phyloP scores from a whole-genome alignment of 2,888 invertebrate species.

The Mycalesis mineus region DNA sequence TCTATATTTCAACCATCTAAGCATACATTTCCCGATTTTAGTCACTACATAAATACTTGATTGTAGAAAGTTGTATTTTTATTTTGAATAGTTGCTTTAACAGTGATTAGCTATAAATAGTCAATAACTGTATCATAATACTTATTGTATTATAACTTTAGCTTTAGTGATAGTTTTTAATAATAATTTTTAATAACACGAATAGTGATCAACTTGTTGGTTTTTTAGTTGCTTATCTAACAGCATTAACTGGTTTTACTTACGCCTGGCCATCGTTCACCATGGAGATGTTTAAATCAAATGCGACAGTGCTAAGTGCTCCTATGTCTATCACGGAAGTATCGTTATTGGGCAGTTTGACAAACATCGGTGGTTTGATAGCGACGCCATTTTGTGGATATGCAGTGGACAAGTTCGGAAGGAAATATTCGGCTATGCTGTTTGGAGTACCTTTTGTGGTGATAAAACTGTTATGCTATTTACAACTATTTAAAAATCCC shows the following conservation, averaged over 20 bases:
- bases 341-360: conserved; percentile 59
- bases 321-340: conserved; percentile 55
- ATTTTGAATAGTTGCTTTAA: too few species aligned
- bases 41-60: too few species aligned
- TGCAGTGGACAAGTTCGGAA: conserved; percentile 53
- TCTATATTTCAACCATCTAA: too few species aligned
- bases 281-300: conserved; percentile 53
- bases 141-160: too few species aligned
- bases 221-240: conserved; percentile 53
- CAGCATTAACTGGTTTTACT: conserved; percentile 54
- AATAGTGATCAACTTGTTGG: not conserved
- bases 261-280: conserved; percentile 67
- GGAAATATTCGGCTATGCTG: conserved; percentile 61
- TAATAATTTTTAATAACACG: too few species aligned
- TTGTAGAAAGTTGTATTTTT: too few species aligned
- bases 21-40: too few species aligned
- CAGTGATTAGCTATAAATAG: too few species aligned
- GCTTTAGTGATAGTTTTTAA: too few species aligned
- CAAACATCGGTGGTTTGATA: conserved; percentile 57
- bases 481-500: too few species aligned
- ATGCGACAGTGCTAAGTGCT: conserved; percentile 49
- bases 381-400: conserved; percentile 58
- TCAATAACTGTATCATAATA: too few species aligned
- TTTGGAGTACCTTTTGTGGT: conserved; percentile 61
- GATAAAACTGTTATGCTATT: not conserved